phyloP scores from a whole-genome alignment of 1,140 invertebrate genomes.

The Hermatobates lingyangjiaoensis region DNA sequence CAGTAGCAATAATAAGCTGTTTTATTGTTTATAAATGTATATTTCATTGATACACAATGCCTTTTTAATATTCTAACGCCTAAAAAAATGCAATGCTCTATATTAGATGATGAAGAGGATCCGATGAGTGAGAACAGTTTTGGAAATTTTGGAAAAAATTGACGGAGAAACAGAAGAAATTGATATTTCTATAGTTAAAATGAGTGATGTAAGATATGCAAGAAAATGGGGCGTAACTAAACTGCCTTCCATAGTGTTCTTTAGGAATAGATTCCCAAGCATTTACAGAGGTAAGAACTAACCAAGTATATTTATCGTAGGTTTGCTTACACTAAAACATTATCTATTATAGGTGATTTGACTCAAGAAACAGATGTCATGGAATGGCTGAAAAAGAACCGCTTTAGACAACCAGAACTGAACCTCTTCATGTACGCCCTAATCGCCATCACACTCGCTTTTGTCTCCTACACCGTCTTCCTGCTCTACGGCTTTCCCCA shows the following conservation, averaged over 20 bases:
- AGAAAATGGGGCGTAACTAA: conserved; percentile 89
- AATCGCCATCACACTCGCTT: conserved; percentile 63
- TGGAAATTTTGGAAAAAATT: conserved; percentile 74
- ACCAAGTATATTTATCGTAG: conserved; percentile 2
- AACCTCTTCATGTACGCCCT: conserved; percentile 90
- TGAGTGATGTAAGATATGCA: conserved; percentile 76
- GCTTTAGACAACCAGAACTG: conserved; percentile 78
- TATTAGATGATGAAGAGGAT: conserved; percentile 54
- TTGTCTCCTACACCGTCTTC: conserved; percentile 77
- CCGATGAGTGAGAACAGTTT: conserved; percentile 56
- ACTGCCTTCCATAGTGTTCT: conserved; percentile 79
- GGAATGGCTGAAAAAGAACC: conserved; percentile 82
- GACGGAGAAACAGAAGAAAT: conserved; percentile 84
- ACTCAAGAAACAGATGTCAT: conserved; percentile 71
- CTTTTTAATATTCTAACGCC: no score
- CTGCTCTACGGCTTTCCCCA: conserved; percentile 73
- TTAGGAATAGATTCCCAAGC: conserved; percentile 80
- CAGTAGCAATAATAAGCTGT: no score
- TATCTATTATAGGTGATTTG: conserved; percentile 43
- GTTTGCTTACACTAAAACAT: not conserved
- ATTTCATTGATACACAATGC: no score
- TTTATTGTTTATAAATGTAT: no score
- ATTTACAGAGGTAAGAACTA: conserved; percentile 63
- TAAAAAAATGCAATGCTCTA: no score
- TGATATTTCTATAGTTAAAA: conserved; percentile 88